phyloP scores from a whole-genome alignment of 2,113 vertebrate species.

The Alosa alosa region DNA sequence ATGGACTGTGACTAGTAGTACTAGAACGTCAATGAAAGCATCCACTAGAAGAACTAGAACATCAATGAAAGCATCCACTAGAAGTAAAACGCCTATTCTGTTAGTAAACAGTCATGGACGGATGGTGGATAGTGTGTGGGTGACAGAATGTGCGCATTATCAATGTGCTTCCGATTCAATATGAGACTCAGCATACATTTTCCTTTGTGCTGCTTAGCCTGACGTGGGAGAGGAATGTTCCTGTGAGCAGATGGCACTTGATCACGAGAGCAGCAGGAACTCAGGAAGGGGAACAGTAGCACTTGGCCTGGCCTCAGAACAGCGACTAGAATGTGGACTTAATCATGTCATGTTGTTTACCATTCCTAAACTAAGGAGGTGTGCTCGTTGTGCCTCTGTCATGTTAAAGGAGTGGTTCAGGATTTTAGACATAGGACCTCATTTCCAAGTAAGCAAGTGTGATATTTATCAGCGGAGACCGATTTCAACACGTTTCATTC shows the following conservation, averaged over 20 bases:
- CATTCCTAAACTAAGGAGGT: neutral
- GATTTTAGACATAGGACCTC: too few relatives aligned
- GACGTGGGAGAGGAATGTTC: neutral
- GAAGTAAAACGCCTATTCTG: too few relatives aligned
- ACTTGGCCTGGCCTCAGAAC: neutral
- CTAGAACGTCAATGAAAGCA: too few relatives aligned
- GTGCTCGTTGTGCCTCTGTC: neutral
- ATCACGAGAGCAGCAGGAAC: neutral
- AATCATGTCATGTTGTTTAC: slow-evolving; percentile 10
- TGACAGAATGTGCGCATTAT: neutral
- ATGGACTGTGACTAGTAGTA: neutral
- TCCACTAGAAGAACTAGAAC: too few relatives aligned
- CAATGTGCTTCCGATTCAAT: neutral
- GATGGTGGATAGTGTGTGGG: neutral
- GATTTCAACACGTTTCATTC: too few relatives aligned
- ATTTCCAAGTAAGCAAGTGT: too few relatives aligned
- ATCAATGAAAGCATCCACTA: too few relatives aligned
- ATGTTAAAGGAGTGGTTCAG: too few relatives aligned
- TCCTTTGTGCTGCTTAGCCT: neutral
- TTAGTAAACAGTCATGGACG: too few relatives aligned
- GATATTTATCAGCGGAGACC: too few relatives aligned
- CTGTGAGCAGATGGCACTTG: neutral
- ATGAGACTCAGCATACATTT: neutral
- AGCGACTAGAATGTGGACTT: neutral
- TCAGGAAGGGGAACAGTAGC: neutral